These are phyloP conservation scores for Anorthoa munda DNA, from an alignment of 2,888 invertebrate genomes.

Conservation along the genomic window DNA sequence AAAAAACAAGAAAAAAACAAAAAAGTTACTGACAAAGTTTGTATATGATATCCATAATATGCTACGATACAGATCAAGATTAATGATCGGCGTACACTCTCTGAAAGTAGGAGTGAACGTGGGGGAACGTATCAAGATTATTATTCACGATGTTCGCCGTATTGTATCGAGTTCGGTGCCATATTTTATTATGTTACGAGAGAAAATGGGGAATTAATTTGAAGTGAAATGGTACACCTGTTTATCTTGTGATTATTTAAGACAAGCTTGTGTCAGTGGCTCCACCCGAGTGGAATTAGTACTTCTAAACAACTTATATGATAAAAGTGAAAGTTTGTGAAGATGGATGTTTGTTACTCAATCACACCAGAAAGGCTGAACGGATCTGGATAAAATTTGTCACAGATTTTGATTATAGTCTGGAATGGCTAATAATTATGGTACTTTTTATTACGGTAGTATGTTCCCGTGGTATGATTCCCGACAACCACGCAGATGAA, in stretches of 20 bases:
- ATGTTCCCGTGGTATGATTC: too few relatives aligned
- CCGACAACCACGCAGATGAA: too few relatives aligned
- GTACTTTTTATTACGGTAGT: too few relatives aligned
- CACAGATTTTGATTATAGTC: too few relatives aligned
- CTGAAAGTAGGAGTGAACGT: conserved; percentile 56
- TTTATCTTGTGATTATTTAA: not conserved
- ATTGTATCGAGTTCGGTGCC: conserved; percentile 30
- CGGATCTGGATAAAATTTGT: too few relatives aligned
- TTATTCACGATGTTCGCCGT: conserved; percentile 53
- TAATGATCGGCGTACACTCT: conserved; percentile 70
- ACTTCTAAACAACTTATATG: too few relatives aligned
- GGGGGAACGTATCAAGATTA: conserved; percentile 55
- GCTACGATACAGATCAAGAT: conserved; percentile 69
- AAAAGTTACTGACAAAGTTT: conserved; percentile 42
- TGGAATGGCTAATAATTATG: too few relatives aligned
- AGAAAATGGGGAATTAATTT: conserved; percentile 5
- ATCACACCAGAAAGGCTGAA: too few relatives aligned
- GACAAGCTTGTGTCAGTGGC: not conserved
- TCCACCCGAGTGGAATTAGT: too few relatives aligned
- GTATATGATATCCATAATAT: conserved; percentile 57
- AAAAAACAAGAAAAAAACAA: conserved; percentile 26
- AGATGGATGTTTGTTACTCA: too few relatives aligned
- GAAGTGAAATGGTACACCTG: not conserved
- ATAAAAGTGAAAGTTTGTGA: too few relatives aligned
- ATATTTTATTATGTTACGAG: conserved; percentile 32